Conservation (phyloP, 2,113 vertebrate genomes). For the Xiphias gladius region DNA sequence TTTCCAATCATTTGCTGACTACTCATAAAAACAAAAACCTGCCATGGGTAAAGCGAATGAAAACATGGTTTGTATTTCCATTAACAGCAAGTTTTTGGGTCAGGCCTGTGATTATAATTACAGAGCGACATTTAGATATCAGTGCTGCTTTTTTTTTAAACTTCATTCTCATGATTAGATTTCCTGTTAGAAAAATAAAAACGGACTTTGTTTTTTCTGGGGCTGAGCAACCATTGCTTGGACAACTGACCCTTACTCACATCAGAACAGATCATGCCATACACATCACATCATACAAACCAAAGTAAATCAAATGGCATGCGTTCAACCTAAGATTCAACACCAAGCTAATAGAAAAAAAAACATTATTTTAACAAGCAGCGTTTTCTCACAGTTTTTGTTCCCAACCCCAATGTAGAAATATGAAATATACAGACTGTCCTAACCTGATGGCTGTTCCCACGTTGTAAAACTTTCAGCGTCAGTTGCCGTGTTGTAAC, state of each 20-base stretch:
- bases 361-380: constrained; percentile 42
- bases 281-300: constrained; percentile 32
- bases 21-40: constrained; percentile 61
- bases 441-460: neutral
- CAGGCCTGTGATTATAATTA: constrained; percentile 72
- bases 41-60: constrained; percentile 44
- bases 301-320: constrained; percentile 33
- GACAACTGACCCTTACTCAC: constrained; percentile 33
- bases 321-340: constrained; percentile 17
- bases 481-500: neutral
- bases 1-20: constrained; percentile 72
- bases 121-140: constrained; percentile 45
- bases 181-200: constrained; percentile 60
- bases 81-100: constrained; percentile 54
- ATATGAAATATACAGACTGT: constrained; percentile 27
- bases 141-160: constrained; percentile 37
- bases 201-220: constrained; percentile 58
- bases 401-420: constrained; percentile 13
- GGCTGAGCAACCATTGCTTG: constrained; percentile 28
- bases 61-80: constrained; percentile 71
- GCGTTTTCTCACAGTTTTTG: constrained; percentile 48
- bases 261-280: constrained; percentile 32
- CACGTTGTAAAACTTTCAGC: constrained; percentile 13
- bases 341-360: constrained; percentile 21
- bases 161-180: constrained; percentile 59